Evolutionary conservation across 2,888 invertebrate species (phyloP), one percentile per base, ranked within the genome.

Genomic region (Callimorpha dominula): DNA sequence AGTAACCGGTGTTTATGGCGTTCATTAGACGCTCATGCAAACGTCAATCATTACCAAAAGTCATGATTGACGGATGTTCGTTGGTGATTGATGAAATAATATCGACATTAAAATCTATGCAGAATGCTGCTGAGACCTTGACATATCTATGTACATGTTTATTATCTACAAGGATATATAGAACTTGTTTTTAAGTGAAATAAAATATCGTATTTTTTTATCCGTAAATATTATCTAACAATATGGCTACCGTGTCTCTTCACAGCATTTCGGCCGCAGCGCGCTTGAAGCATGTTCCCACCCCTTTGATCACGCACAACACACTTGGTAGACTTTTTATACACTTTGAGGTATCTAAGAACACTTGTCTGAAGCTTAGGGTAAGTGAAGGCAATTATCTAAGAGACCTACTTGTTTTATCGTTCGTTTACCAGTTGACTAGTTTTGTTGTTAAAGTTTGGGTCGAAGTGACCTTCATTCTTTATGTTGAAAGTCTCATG

Each of bases 251-350:
- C 43, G 64, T 0, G 49, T 70, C 71, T 67, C 42, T 52, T 14
- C 20, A 57, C 65, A 72, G 71, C 77, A 74, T 74, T 78, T 74
- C 57, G 75, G 68, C 64, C 74, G 77, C 70, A 50, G 64, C 31
- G 70, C 42, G 71, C 78, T 73, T 31, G 43, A 72, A 74, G 80
- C 71, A 46, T 40, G 63, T 67, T 77, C 75, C 64, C 78, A 66
- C 68, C 62, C 75, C 83, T 81, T 81, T 81, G 78, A 81, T 66
- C 72, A 74, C 73, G 77, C 75, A 76, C 72, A 65, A 64, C 75
- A 70, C 71, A 71, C 74, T 73, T 52, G 57, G n/a, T 46, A 62
- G 63, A 68, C 66, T 76, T 70, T 75, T 74, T 50, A 73, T 1
- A 50, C 69, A 79, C 77, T 78, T 74, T 76, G 68, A 66, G 73